phyloP scores from a whole-genome alignment of 1,140 invertebrate genomes.

The Drosophila kanapiae region DNA sequence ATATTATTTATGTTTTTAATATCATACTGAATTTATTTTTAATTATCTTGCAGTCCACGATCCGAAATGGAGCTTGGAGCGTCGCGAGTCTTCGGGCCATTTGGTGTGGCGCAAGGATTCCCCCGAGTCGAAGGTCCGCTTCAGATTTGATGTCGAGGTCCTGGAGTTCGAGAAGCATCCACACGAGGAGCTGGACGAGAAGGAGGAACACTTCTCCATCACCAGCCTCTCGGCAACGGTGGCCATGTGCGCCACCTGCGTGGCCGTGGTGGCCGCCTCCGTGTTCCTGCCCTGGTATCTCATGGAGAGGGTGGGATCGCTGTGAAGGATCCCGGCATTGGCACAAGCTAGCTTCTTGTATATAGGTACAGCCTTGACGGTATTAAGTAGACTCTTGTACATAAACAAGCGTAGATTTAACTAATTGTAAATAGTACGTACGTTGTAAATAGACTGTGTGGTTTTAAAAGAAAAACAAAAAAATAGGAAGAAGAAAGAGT shows the following conservation, averaged over 20 bases:
- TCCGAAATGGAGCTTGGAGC: slow-evolving; percentile 86
- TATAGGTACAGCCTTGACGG: slow-evolving; percentile 52
- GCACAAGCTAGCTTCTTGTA: slow-evolving; percentile 20
- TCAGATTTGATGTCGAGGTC: slow-evolving; percentile 86
- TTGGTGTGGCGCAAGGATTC: slow-evolving; percentile 86
- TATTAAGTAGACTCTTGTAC: slow-evolving; percentile 73
- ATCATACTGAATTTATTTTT: not conserved
- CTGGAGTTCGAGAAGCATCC: slow-evolving; percentile 86
- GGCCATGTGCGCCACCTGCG: slow-evolving; percentile 83
- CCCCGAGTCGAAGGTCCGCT: slow-evolving; percentile 85
- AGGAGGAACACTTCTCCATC: slow-evolving; percentile 62
- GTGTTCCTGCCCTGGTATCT: slow-evolving; percentile 86
- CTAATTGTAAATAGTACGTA: slow-evolving; percentile 66
- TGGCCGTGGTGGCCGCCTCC: slow-evolving; percentile 85
- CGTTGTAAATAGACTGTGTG: slow-evolving; percentile 57
- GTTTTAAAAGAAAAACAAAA: slow-evolving; percentile 15
- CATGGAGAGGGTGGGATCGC: slow-evolving; percentile 73
- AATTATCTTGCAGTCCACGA: slow-evolving; percentile 69
- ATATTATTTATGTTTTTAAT: slow-evolving; percentile 2
- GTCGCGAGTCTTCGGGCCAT: slow-evolving; percentile 84
- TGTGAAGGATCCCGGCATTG: slow-evolving; percentile 29
- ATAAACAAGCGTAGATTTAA: slow-evolving; percentile 64
- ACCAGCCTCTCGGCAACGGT: slow-evolving; percentile 71
- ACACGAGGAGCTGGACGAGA: slow-evolving; percentile 75
- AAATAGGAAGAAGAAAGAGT: slow-evolving; percentile 15